Evolutionary conservation across 1,140 invertebrate genomes (phyloP), one percentile per base, ranked within the genome.

Genomic region (Antheraea mylitta): DNA sequence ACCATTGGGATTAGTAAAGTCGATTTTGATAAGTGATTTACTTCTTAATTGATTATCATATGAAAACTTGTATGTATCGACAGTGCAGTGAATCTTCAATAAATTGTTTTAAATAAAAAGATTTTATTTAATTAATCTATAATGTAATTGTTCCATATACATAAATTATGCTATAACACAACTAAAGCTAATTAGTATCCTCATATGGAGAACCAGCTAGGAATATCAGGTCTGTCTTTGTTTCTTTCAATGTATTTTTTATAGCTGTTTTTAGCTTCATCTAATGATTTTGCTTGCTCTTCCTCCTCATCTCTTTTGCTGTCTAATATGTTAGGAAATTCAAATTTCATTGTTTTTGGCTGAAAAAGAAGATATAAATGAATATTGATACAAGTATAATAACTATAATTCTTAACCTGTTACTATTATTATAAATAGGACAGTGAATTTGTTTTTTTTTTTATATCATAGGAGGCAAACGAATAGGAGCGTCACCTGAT

Each of bases 131-230:
- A 19, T 18, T 1, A 64, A 38, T 38, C 38, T 38, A 9, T 37
- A n/a, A 42, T 18, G 30, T 64, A 64, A 30, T 8, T 63, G 6
- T 30, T 63, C 22, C 0, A 36, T 37, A 4, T 11, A 30, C 30
- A 36, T 11, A 0, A 63, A 63, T 22, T 3, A 37, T n/a, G 4
- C 16, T 38, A 13, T n/a, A 66, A 22, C 8, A 53, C 16, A 53
- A 53, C 45, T 53, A 53, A 53, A 53, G 16, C 45, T 53, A 53
- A 6, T 53, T 53, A 16, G 2, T n/a, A 16, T 6, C 16, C 45
- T 16, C 77, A 89, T 68, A 93, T 87, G 58, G 93, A 86, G 83
- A 94, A 95, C 94, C 95, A 95, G 59, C 92, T 92, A 37, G 94
- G 94, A 10, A 94, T 72, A 79, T 93, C 93, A 61, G 93, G 89